Conservation (phyloP, 2,888 invertebrate species). For the Diploptera punctata region DNA sequence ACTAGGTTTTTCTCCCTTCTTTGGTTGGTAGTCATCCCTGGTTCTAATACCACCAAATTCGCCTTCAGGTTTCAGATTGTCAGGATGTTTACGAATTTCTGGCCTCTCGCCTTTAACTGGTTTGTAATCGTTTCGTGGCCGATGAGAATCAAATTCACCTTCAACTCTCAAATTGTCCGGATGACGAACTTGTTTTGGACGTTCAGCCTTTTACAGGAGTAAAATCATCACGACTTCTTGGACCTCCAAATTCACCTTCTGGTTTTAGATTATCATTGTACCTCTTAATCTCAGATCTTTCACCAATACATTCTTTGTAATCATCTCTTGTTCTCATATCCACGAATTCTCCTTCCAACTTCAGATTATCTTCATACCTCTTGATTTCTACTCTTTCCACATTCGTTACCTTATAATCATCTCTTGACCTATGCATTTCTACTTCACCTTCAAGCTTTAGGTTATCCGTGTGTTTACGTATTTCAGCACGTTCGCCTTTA, state of each 20-base stretch:
- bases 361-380: constrained; percentile 69
- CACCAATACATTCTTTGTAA: constrained; percentile 25
- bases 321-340: constrained; percentile 46
- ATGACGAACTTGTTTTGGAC: constrained; percentile 43
- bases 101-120: constrained; percentile 53
- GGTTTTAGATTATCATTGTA: constrained; percentile 57
- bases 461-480: constrained; percentile 64
- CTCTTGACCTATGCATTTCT: constrained; percentile 51
- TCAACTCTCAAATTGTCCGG: constrained; percentile 60
- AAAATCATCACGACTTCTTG: constrained; percentile 22
- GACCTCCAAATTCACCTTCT: constrained; percentile 54
- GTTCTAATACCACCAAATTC: constrained; percentile 55
- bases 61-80: constrained; percentile 61
- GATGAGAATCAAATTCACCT: constrained; percentile 54
- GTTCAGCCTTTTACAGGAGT: constrained; percentile 46
- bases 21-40: constrained; percentile 42
- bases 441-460: constrained; percentile 62
- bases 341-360: constrained; percentile 69
- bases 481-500: constrained; percentile 47
- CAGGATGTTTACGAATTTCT: constrained; percentile 48
- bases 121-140: constrained; percentile 7
- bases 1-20: constrained; percentile 42
- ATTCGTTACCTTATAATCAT: constrained; percentile 25
- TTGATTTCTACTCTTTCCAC: constrained; percentile 59
- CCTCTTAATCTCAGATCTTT: constrained; percentile 41